Conservation (phyloP, 35 echinoderm and acorn worm genomes). For the Strongylocentrotus purpuratus region DNA sequence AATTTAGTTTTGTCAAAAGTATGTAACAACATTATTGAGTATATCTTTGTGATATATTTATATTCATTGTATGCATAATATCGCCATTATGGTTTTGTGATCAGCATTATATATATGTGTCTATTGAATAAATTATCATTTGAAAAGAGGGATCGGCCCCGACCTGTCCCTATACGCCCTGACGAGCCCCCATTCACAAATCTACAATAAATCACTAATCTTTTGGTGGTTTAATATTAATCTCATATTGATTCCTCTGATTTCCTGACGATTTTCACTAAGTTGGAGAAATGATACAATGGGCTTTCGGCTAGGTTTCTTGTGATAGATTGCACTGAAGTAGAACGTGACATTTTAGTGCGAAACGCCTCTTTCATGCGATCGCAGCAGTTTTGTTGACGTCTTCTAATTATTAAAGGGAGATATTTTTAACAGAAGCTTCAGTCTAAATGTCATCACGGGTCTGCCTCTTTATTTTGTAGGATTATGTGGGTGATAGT, state of each 20-base stretch:
- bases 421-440: neutral
- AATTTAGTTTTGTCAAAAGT: too few relatives aligned
- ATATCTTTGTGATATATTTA: too few relatives aligned
- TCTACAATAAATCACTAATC: too few relatives aligned
- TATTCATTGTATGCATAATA: too few relatives aligned
- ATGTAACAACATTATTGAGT: too few relatives aligned
- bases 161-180: too few relatives aligned
- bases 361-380: neutral
- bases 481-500: too few relatives aligned
- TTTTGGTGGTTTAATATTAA: neutral
- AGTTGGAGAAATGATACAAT: neutral
- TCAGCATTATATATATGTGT: too few relatives aligned
- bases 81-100: too few relatives aligned
- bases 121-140: too few relatives aligned
- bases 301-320: neutral
- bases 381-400: neutral
- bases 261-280: neutral
- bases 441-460: neutral
- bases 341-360: neutral
- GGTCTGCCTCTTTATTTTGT: neutral
- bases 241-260: neutral
- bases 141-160: too few relatives aligned
- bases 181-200: too few relatives aligned
- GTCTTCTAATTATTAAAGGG: neutral
- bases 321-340: neutral